A percentile compares a stretch with the other conserved stretches of the same genome.
Evolutionary conservation across 2,888 invertebrate genomes (phyloP).

Genomic region (Parelbella ahira): DNA sequence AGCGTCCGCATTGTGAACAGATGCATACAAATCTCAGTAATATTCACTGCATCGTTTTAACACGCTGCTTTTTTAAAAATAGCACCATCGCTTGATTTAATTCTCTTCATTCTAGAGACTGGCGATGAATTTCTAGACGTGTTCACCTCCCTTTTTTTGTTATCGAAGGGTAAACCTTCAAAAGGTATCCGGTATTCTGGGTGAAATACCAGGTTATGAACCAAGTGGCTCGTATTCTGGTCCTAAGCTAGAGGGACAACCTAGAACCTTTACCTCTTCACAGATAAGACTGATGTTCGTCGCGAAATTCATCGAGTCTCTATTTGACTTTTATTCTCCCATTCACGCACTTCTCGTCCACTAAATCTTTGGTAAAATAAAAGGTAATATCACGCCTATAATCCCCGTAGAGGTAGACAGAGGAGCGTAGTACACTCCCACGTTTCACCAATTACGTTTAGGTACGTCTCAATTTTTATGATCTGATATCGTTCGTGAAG

Average conservation of each 20-base stretch:
- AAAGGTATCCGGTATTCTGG: too few species aligned
- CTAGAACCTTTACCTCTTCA: too few species aligned
- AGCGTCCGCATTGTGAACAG: background rate
- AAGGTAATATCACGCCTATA: too few species aligned
- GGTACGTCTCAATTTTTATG: too few species aligned
- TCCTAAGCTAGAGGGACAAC: too few species aligned
- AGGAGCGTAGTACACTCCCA: too few species aligned
- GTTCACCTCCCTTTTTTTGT: constrained; percentile 13
- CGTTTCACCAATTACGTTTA: too few species aligned
- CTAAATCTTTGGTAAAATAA: constrained; percentile 6
- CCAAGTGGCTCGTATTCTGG: too few species aligned
- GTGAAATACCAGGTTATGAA: too few species aligned
- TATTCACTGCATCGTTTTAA: constrained; percentile 1
- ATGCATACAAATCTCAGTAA: constrained; percentile 1
- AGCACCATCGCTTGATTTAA: constrained; percentile 6
- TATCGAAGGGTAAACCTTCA: too few species aligned
- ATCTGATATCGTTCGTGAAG: too few species aligned
- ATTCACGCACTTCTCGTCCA: constrained; percentile 7
- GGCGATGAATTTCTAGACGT: constrained; percentile 7
- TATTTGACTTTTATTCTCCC: constrained; percentile 3
- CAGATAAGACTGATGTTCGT: constrained; percentile 7
- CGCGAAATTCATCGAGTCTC: constrained; percentile 9
- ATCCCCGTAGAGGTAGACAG: too few species aligned
- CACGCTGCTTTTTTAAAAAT: constrained; percentile 1
- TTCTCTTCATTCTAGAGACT: constrained; percentile 10